These are phyloP conservation scores for Urocyon cinereoargenteus DNA, from an alignment of 2,797 vertebrate species.

Conservation along the genomic window DNA sequence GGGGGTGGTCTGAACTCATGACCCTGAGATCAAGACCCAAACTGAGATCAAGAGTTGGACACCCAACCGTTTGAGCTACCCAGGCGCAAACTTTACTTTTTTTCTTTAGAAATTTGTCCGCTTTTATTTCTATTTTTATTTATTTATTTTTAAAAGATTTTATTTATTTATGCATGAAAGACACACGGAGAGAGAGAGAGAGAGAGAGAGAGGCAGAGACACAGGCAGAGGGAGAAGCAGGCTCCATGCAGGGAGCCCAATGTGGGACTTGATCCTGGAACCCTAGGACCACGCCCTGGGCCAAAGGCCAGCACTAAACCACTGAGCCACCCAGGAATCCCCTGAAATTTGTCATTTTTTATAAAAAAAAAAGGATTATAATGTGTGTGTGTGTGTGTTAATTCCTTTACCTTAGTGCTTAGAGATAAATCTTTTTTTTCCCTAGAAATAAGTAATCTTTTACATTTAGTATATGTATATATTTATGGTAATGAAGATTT, in stretches of 20 bases:
- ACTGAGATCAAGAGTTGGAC: not conserved
- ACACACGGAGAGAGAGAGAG: no score
- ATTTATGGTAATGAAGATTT: conserved; percentile 11
- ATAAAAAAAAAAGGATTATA: not conserved
- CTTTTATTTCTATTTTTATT: no score
- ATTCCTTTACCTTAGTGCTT: not conserved
- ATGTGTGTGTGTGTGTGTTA: not conserved
- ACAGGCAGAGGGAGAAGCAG: no score
- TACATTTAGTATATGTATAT: not conserved
- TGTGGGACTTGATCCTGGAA: no score
- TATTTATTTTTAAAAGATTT: no score
- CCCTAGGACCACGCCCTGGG: no score
- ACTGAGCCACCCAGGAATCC: not conserved
- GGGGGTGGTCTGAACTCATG: not conserved
- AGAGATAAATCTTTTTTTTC: not conserved
- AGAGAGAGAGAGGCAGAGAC: no score
- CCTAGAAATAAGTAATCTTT: not conserved
- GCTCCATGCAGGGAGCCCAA: no score
- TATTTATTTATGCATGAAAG: no score
- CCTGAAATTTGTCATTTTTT: not conserved
- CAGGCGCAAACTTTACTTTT: not conserved
- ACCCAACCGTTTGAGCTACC: not conserved
- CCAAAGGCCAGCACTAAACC: no score
- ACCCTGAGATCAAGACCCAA: not conserved
- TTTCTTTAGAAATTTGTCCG: no score